Conservation (phyloP, 2,888 invertebrate species). For the Torymus auratus region DNA sequence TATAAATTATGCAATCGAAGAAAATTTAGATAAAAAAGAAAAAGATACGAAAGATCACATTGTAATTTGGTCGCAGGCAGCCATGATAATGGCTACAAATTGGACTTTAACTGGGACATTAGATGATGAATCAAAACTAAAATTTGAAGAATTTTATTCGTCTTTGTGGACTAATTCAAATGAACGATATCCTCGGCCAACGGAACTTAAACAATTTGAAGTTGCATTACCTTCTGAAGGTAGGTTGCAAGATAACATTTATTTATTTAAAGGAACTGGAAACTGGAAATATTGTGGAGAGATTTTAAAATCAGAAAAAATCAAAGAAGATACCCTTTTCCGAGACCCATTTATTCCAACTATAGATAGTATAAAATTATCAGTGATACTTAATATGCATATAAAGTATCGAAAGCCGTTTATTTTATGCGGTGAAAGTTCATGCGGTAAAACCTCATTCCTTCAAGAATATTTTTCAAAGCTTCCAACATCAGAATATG, state of each 20-base stretch:
- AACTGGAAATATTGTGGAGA: conserved; percentile 81
- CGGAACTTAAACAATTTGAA: conserved; percentile 79
- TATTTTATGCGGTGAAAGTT: conserved; percentile 80
- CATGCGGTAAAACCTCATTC: conserved; percentile 82
- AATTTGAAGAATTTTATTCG: conserved; percentile 75
- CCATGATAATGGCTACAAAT: conserved; percentile 78
- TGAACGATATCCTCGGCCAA: conserved; percentile 77
- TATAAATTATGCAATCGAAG: conserved; percentile 69
- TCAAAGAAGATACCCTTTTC: conserved; percentile 63
- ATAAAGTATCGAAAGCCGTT: conserved; percentile 78
- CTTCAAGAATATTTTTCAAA: conserved; percentile 77
- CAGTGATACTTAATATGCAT: conserved; percentile 79
- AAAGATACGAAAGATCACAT: conserved; percentile 74
- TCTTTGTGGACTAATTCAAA: conserved; percentile 73
- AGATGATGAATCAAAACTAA: conserved; percentile 74
- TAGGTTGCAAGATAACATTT: conserved; percentile 79
- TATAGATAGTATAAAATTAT: conserved; percentile 79
- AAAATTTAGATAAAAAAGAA: conserved; percentile 69
- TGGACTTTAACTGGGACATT: conserved; percentile 79
- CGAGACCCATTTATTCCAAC: conserved; percentile 79
- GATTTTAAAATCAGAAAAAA: conserved; percentile 77
- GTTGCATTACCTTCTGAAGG: conserved; percentile 78
- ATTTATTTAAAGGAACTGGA: conserved; percentile 80
- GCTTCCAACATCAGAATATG: conserved; percentile 77
- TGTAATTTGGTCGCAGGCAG: conserved; percentile 78